phyloP scores from a whole-genome alignment of 1,140 invertebrate species.

The Sycobia sp. region DNA sequence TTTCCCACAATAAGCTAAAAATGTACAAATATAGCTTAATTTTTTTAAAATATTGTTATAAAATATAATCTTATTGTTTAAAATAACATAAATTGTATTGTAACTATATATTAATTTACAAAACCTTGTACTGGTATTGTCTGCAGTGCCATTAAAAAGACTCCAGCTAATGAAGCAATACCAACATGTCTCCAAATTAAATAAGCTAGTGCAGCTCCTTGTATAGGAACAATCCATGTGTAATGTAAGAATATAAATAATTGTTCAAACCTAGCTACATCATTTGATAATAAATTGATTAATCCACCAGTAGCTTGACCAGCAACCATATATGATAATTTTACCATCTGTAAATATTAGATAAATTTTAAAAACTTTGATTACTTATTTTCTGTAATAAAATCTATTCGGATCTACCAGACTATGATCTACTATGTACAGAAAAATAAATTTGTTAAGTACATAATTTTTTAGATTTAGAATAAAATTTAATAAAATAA shows the following conservation, averaged over 20 bases:
- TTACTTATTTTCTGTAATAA: too few species aligned
- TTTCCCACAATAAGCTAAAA: constrained; percentile 26
- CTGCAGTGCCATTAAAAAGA: constrained; percentile 67
- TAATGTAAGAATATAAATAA: constrained; percentile 64
- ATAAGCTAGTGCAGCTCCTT: constrained; percentile 67
- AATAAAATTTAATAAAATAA: constrained; percentile 20
- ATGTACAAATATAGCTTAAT: too few species aligned
- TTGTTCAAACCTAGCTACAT: constrained; percentile 66
- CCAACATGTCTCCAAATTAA: constrained; percentile 69
- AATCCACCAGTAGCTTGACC: constrained; percentile 79
- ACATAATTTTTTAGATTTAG: too few species aligned
- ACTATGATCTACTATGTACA: too few species aligned
- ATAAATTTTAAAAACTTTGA: constrained; percentile 1
- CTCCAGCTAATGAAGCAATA: constrained; percentile 66
- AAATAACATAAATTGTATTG: neutral
- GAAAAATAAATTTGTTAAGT: too few species aligned
- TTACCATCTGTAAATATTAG: constrained; percentile 45
- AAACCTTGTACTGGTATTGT: constrained; percentile 69
- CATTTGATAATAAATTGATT: constrained; percentile 86
- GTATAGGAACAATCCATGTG: constrained; percentile 77
- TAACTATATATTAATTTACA: constrained; percentile 41
- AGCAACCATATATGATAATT: constrained; percentile 57
- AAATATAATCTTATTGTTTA: neutral
- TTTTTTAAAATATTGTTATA: neutral
- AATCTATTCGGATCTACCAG: too few species aligned